Evolutionary conservation across 2,113 vertebrate genomes (phyloP).

Genomic region (Gymnocephalus cernua): DNA sequence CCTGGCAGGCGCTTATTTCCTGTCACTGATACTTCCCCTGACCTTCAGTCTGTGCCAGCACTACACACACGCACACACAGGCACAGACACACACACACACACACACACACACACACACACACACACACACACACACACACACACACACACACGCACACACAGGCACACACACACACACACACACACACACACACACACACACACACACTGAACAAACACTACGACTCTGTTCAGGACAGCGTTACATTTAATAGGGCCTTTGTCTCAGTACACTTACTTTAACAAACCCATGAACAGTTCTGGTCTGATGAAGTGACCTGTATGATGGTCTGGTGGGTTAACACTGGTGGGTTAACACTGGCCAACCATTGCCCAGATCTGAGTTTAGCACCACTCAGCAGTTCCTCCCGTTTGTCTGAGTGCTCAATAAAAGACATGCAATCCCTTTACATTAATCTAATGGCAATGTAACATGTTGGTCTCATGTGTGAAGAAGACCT

Average conservation of each 20-base stretch:
- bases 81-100: slow-evolving; percentile 47
- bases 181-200: slow-evolving; percentile 44
- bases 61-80: slow-evolving; percentile 47
- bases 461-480: background rate
- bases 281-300: background rate
- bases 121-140: slow-evolving; percentile 45
- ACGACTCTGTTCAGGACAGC: background rate
- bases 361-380: background rate
- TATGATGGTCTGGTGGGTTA: background rate
- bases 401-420: background rate
- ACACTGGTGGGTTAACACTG: no score
- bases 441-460: background rate
- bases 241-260: slow-evolving; percentile 8
- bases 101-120: slow-evolving; percentile 55
- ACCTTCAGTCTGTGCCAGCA: slow-evolving; percentile 86
- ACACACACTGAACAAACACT: slow-evolving; percentile 17
- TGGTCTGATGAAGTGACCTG: no score
- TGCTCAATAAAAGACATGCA: background rate
- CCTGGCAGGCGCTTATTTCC: slow-evolving; percentile 86
- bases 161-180: slow-evolving; percentile 43
- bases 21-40: slow-evolving; percentile 92
- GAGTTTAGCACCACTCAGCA: background rate
- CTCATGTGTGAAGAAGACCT: background rate
- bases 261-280: slow-evolving; percentile 1
- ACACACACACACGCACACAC: slow-evolving; percentile 40